phyloP scores from a whole-genome alignment of 1,140 invertebrate species.

The Bemisia tabaci region DNA sequence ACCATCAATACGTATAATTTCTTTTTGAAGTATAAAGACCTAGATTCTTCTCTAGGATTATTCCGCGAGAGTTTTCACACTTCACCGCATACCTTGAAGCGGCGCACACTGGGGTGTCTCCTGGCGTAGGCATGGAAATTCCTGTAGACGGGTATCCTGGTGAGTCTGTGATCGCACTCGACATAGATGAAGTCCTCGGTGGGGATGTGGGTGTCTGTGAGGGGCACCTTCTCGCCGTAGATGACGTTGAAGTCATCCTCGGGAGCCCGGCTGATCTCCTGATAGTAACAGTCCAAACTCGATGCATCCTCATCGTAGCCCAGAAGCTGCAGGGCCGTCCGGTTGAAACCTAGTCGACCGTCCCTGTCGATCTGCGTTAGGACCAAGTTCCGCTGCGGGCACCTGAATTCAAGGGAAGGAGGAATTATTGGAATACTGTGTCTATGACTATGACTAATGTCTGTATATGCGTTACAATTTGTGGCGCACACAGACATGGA shows the following conservation, averaged over 20 bases:
- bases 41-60: too few relatives aligned
- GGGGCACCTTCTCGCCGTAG: conserved; percentile 8
- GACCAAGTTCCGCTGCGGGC: conserved; percentile 13
- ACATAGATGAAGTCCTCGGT: conserved; percentile 18
- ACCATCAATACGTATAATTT: too few relatives aligned
- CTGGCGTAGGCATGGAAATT: conserved; percentile 19
- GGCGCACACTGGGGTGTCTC: conserved; percentile 12
- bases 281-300: conserved; percentile 17
- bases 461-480: not conserved
- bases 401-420: conserved; percentile 17
- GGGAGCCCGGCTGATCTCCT: conserved; percentile 16
- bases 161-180: conserved; percentile 13
- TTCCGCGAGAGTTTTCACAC: too few relatives aligned
- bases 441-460: not conserved
- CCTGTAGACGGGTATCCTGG: conserved; percentile 11
- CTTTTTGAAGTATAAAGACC: too few relatives aligned
- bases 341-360: conserved; percentile 18
- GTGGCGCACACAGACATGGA: too few relatives aligned
- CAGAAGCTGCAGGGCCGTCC: conserved; percentile 12
- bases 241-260: conserved; percentile 16
- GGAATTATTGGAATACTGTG: not conserved
- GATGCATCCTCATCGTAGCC: conserved; percentile 14
- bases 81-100: conserved; percentile 21
- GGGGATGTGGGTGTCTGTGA: conserved; percentile 12
- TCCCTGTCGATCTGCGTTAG: conserved; percentile 19